Conservation (phyloP, 2,888 invertebrate species). For the Amorpha juglandis region DNA sequence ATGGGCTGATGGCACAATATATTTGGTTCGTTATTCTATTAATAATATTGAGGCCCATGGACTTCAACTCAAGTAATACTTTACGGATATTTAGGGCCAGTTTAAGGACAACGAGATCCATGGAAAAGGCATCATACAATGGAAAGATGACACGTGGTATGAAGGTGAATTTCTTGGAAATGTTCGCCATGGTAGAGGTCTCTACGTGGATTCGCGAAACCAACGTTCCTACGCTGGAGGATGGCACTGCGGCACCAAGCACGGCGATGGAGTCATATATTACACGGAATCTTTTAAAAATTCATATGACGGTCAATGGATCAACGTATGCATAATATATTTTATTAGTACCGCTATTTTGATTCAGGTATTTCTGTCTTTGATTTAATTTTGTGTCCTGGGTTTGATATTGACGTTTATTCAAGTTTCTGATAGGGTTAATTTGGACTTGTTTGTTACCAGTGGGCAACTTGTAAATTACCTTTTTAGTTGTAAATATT, state of each 20-base stretch:
- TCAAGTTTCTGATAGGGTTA: too few species aligned
- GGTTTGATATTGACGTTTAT: too few species aligned
- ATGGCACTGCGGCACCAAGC: slow-evolving; percentile 79
- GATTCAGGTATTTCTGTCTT: neutral
- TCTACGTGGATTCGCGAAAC: slow-evolving; percentile 70
- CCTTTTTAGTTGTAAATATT: too few species aligned
- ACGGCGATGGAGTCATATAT: slow-evolving; percentile 67
- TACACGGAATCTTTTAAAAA: slow-evolving; percentile 62
- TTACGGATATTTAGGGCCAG: slow-evolving; percentile 69
- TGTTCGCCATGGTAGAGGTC: slow-evolving; percentile 82
- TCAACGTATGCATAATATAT: slow-evolving; percentile 55
- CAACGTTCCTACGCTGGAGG: slow-evolving; percentile 70
- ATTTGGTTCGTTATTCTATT: slow-evolving; percentile 66
- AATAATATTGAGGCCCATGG: too few species aligned
- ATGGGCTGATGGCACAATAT: slow-evolving; percentile 85
- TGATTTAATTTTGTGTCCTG: too few species aligned
- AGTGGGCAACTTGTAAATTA: too few species aligned
- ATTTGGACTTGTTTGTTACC: too few species aligned
- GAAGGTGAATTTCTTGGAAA: slow-evolving; percentile 84
- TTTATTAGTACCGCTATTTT: neutral
- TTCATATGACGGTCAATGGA: slow-evolving; percentile 74
- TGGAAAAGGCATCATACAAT: slow-evolving; percentile 81
- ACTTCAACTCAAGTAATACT: neutral
- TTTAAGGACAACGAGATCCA: slow-evolving; percentile 82
- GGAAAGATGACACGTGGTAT: slow-evolving; percentile 84